These are phyloP conservation scores for Loris lydekkerianus DNA, from an alignment of 2,797 vertebrate genomes.

Conservation along the genomic window DNA sequence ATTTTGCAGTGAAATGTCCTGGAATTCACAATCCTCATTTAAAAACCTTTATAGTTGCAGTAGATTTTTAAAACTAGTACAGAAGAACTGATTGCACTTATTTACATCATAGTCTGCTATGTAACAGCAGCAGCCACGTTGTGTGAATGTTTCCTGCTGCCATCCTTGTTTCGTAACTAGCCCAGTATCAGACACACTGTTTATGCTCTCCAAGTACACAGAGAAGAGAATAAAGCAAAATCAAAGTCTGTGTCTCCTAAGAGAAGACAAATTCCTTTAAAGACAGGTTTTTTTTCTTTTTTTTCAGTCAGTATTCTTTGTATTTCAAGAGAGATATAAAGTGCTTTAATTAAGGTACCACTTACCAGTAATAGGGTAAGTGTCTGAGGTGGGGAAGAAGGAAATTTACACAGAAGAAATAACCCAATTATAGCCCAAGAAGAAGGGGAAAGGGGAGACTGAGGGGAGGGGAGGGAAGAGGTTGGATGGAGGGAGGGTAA, in stretches of 20 bases:
- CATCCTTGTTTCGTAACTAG: conserved; percentile 77
- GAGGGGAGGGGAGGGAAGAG: no score
- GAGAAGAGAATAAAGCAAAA: conserved; percentile 86
- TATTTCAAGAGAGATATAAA: conserved; percentile 92
- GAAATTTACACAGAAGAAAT: conserved; percentile 64
- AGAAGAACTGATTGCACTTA: conserved; percentile 90
- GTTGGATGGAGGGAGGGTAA: no score
- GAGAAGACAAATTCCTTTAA: conserved; percentile 89
- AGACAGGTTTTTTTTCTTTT: conserved; percentile 63
- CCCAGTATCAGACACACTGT: conserved; percentile 83
- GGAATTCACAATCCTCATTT: conserved; percentile 89
- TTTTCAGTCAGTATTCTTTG: conserved; percentile 76
- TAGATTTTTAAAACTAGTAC: conserved; percentile 89
- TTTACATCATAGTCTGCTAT: conserved; percentile 91
- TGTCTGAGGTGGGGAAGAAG: conserved; percentile 58
- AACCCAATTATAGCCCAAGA: no score
- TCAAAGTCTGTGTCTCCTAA: conserved; percentile 81
- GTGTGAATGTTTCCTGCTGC: conserved; percentile 87
- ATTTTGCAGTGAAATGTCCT: conserved; percentile 91
- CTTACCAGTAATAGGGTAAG: conserved; percentile 53
- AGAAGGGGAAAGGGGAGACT: no score
- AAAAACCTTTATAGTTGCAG: conserved; percentile 90
- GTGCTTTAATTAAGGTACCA: conserved; percentile 89
- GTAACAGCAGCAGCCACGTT: conserved; percentile 93
- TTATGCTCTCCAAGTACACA: conserved; percentile 83